These are phyloP conservation scores for Hylomyscus alleni DNA, from an alignment of 2,797 vertebrate species.

Conservation along the genomic window DNA sequence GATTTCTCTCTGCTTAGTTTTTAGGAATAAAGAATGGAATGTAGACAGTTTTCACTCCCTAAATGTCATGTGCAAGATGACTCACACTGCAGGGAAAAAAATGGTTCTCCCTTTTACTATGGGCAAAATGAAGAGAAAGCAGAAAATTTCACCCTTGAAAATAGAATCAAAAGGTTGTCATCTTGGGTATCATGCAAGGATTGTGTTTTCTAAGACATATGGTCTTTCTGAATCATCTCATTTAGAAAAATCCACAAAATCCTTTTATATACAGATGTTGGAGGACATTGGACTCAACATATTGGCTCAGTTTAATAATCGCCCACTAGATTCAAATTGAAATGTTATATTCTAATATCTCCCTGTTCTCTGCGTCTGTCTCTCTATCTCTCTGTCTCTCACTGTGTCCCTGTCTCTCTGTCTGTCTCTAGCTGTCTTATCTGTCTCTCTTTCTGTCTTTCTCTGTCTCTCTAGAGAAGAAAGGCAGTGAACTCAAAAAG, in stretches of 20 bases:
- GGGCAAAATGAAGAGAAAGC: background rate
- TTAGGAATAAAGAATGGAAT: background rate
- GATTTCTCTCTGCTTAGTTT: background rate
- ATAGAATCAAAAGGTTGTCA: background rate
- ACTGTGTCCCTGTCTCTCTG: no score
- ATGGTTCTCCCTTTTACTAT: background rate
- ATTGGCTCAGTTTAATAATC: background rate
- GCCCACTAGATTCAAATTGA: background rate
- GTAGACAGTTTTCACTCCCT: background rate
- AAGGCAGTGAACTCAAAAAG: background rate
- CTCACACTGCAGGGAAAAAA: background rate
- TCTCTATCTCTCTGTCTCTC: background rate
- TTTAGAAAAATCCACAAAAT: background rate
- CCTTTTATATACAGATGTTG: rapidly evolving
- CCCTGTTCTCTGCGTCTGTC: background rate
- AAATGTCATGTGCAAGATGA: background rate
- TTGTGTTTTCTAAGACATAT: background rate
- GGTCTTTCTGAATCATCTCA: background rate
- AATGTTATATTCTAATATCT: background rate
- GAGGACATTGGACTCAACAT: rapidly evolving
- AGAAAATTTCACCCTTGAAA: background rate
- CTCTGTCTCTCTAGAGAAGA: background rate
- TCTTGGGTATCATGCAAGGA: background rate
- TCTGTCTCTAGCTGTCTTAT: background rate
- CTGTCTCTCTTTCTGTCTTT: background rate